These are phyloP conservation scores for Pheosia tremula DNA, from an alignment of 2,888 invertebrate genomes.

Conservation along the genomic window DNA sequence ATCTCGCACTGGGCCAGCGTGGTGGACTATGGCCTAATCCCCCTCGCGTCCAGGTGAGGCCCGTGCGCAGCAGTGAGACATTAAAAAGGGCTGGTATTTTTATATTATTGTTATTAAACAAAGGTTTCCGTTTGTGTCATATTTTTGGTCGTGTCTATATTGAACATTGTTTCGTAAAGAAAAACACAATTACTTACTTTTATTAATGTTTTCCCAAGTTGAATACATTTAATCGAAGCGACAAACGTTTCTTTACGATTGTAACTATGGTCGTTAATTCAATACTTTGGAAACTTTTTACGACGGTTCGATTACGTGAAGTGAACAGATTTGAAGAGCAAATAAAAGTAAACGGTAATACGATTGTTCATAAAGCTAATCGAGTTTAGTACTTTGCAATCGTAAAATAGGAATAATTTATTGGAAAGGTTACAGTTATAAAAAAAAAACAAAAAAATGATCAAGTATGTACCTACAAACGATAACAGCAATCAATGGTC, in stretches of 20 bases:
- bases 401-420: slow-evolving; percentile 6
- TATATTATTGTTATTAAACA: no score
- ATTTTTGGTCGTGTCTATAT: background rate
- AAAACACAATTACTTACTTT: background rate
- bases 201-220: slow-evolving; percentile 7
- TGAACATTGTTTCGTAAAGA: background rate
- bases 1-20: no score
- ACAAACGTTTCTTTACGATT: slow-evolving; percentile 41
- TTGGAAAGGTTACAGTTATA: background rate
- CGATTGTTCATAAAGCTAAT: slow-evolving; percentile 42
- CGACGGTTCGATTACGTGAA: slow-evolving; percentile 50
- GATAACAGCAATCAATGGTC: no score
- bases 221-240: slow-evolving; percentile 21
- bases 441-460: background rate
- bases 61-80: no score
- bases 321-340: slow-evolving; percentile 46
- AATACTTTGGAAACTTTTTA: slow-evolving; percentile 53
- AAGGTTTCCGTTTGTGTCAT: background rate
- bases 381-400: slow-evolving; percentile 31
- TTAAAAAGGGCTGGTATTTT: no score
- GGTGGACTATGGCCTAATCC: no score
- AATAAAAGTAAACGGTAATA: slow-evolving; percentile 45
- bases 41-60: no score
- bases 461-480: no score
- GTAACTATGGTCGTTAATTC: slow-evolving; percentile 43